Conservation (phyloP, 2,888 invertebrate genomes). For the Hesperia comma region DNA sequence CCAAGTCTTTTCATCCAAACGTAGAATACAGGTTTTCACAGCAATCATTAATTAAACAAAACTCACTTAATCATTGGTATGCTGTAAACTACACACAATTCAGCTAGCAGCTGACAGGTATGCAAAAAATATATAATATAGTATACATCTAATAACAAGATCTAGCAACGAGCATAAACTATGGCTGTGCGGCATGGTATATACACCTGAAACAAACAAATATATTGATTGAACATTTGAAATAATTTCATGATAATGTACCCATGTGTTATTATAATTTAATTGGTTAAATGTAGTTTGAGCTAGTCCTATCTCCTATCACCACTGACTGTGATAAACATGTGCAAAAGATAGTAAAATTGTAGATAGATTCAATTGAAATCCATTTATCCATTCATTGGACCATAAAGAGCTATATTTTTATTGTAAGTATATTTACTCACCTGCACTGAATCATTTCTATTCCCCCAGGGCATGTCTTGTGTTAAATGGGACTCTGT, state of each 20-base stretch:
- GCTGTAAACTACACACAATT: constrained; percentile 18
- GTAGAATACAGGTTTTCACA: constrained; percentile 6
- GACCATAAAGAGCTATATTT: too few species aligned
- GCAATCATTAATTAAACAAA: constrained; percentile 22
- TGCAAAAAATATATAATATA: not conserved
- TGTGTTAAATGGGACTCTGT: constrained; percentile 68
- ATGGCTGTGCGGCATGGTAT: constrained; percentile 89
- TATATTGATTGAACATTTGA: too few species aligned
- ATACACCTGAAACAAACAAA: constrained; percentile 85
- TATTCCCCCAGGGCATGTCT: constrained; percentile 72
- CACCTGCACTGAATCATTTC: constrained; percentile 83
- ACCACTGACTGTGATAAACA: too few species aligned
- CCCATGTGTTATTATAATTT: too few species aligned
- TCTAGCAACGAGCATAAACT: constrained; percentile 78
- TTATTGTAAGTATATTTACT: not conserved
- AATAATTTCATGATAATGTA: too few species aligned
- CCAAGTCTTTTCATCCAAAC: constrained; percentile 40
- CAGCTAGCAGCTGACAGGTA: constrained; percentile 17
- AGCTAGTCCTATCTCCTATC: too few species aligned
- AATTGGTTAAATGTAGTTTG: too few species aligned
- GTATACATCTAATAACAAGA: constrained; percentile 15
- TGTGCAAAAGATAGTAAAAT: not conserved
- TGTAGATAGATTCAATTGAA: too few species aligned
- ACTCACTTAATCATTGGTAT: constrained; percentile 21
- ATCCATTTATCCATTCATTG: too few species aligned